These are phyloP conservation scores for Hemitrygon akajei DNA, from an alignment of 2,797 vertebrate genomes.

Conservation along the genomic window DNA sequence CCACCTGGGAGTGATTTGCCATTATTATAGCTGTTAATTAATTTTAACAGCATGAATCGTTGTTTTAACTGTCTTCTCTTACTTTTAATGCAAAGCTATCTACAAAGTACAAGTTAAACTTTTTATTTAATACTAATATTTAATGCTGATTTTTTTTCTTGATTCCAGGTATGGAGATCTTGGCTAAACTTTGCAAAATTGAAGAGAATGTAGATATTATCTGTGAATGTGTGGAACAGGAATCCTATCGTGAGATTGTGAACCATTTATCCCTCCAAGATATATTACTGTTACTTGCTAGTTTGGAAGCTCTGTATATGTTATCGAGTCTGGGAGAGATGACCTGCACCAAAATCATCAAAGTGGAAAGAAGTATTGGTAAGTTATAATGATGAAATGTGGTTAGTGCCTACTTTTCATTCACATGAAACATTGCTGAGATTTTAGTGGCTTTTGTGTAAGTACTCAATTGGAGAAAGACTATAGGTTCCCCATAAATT, in stretches of 20 bases:
- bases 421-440: not conserved
- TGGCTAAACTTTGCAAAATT: slow-evolving; percentile 37
- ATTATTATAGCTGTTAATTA: not conserved
- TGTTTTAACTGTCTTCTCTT: not conserved
- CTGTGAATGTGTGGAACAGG: slow-evolving; percentile 39
- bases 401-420: not conserved
- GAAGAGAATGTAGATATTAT: slow-evolving; percentile 39
- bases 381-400: not conserved
- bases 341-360: slow-evolving; percentile 37
- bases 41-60: not conserved
- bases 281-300: slow-evolving; percentile 36
- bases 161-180: slow-evolving; percentile 38
- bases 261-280: slow-evolving; percentile 35
- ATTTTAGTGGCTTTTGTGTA: not conserved
- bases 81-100: not conserved
- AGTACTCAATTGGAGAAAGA: not conserved
- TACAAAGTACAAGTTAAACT: not conserved
- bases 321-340: slow-evolving; percentile 36
- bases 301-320: slow-evolving; percentile 37
- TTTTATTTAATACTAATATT: too few species aligned
- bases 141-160: not conserved
- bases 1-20: not conserved
- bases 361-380: slow-evolving; percentile 35
- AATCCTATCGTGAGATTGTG: slow-evolving; percentile 38
- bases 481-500: not conserved